phyloP scores from a whole-genome alignment of 2,113 vertebrate species.

The Python bivittatus region DNA sequence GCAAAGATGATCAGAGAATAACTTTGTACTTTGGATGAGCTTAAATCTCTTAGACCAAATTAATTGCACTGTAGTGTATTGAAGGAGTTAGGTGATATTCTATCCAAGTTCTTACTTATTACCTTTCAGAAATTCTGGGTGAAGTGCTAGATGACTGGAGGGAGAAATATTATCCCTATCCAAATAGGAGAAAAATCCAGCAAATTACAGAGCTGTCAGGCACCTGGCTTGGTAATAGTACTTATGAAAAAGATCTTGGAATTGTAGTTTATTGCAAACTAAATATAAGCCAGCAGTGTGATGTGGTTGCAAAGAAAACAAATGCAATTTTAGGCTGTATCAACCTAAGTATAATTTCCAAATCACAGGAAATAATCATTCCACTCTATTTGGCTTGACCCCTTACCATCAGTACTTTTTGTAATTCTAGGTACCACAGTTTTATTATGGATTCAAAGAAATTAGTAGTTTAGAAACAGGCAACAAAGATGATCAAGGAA shows the following conservation, averaged over 20 bases:
- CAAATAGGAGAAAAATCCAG: neutral
- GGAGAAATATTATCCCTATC: neutral
- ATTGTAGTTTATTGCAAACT: neutral
- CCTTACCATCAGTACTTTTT: neutral
- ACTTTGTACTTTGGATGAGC: neutral
- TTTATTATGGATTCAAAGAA: neutral
- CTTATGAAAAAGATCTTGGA: neutral
- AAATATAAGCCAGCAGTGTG: neutral
- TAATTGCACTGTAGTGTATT: neutral
- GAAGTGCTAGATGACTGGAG: neutral
- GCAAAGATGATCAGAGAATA: neutral
- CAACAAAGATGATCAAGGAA: neutral
- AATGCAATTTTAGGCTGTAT: neutral
- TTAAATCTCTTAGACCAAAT: neutral
- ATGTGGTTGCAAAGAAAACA: neutral
- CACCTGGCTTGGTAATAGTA: neutral
- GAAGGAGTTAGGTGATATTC: neutral
- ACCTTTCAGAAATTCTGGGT: neutral
- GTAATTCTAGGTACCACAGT: neutral
- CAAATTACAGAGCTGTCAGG: neutral
- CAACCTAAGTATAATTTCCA: neutral
- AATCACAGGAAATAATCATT: neutral
- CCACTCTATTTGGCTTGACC: neutral
- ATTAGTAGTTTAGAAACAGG: neutral
- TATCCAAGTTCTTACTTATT: neutral